Evolutionary conservation across 2,888 invertebrate genomes (phyloP).

Genomic region (Thalpophila matura): DNA sequence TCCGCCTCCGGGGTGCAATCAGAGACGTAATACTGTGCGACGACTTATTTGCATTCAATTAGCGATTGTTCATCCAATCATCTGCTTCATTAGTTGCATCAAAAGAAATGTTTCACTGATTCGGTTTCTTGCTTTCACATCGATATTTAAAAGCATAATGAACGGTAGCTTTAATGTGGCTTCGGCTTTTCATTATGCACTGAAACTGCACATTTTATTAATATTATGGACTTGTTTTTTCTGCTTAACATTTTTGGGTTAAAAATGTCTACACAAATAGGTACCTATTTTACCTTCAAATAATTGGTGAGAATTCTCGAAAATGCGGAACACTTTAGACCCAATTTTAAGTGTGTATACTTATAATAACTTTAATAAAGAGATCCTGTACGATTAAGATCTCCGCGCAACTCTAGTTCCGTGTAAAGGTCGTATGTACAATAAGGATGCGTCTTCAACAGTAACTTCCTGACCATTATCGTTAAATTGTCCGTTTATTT

Average conservation of each 20-base stretch:
- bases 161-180: neutral
- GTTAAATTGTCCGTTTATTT: constrained; percentile 53
- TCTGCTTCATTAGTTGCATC: constrained; percentile 25
- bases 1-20: constrained; percentile 65
- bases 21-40: constrained; percentile 48
- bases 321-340: constrained; percentile 56
- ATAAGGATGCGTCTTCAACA: constrained; percentile 77
- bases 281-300: constrained; percentile 30
- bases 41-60: constrained; percentile 56
- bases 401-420: constrained; percentile 74
- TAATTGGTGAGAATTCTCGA: constrained; percentile 31
- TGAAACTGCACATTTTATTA: neutral
- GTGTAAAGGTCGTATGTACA: constrained; percentile 75
- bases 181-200: no score
- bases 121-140: constrained; percentile 13
- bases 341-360: constrained; percentile 41
- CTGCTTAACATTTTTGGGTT: neutral
- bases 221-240: neutral
- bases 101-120: constrained; percentile 20
- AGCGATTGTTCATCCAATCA: constrained; percentile 47
- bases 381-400: constrained; percentile 74
- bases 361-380: constrained; percentile 65
- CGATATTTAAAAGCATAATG: neutral
- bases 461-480: constrained; percentile 63
- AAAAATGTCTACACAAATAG: no score